Base-by-base conservation (phyloP, 2,113 vertebrate genomes). In the Oostethus manadensis region DNA sequence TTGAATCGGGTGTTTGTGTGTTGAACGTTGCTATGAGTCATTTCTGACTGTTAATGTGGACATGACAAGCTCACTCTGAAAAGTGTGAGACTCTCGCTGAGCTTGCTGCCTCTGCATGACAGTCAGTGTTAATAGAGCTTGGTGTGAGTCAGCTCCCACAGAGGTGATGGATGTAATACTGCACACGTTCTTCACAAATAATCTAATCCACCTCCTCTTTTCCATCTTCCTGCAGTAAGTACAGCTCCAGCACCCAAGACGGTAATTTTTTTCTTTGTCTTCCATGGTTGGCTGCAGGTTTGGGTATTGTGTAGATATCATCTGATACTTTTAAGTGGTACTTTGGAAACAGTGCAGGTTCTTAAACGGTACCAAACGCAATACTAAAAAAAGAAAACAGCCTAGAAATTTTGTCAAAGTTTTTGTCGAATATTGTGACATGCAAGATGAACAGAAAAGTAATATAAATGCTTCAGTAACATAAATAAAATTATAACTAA, bases 221-320 rank as follows among this genome's bases (percentile, higher is more conserved):
- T 40, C 26, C 17, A 53, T 40, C 71, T 66, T 48, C 66, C 88
- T 76, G 44, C 89, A 98, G 97, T 98, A 85, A 97, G 97, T 77
- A 98, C 97, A 71, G 97, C 97, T 23, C 95, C 97, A 7, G 90
- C 92, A 55, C 92, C 93, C 54, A 98, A 98, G 91, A 91, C 91
- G 77, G 95, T 98, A 88, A 92, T 93, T 92, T 56, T n/a, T 20
- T 60, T 57, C 66, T 33, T 14, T 50, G 18, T 16, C 21, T 22
- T 55, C 45, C 10, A 10, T 20, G 17, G 43, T 13, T 54, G 10
- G 1, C 20, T 67, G 53, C 21, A 8, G 29, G 29, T 33, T 3
- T 33, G 29, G 2, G 29, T 33, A 33, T 33, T 33, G 5, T 33
- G 1, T 33, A 33, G 29, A 33, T 33, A 26, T 26, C 5, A 26